Evolutionary conservation across 2,888 invertebrate species (phyloP).

Genomic region (Aspidapion aeneum): DNA sequence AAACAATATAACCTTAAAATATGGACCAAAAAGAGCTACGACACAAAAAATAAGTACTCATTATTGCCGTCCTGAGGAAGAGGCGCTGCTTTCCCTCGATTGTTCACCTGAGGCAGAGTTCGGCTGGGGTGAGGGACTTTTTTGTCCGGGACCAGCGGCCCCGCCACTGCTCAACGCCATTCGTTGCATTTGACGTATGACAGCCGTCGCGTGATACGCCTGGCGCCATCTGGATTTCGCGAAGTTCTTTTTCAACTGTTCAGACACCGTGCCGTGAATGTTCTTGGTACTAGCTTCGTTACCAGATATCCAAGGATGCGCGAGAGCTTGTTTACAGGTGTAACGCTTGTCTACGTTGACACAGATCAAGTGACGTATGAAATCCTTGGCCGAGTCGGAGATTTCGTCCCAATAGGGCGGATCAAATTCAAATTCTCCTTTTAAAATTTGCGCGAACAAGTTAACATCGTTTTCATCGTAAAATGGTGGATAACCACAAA

Average conservation of each 20-base stretch:
- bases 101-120: slow-evolving; percentile 16
- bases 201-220: slow-evolving; percentile 97
- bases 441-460: slow-evolving; percentile 97
- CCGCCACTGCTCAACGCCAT: slow-evolving; percentile 82
- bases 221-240: slow-evolving; percentile 88
- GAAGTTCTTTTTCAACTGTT: slow-evolving; percentile 98
- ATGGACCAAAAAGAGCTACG: background rate
- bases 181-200: slow-evolving; percentile 96
- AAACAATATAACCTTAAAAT: too few relatives aligned
- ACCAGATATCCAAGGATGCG: slow-evolving; percentile 97
- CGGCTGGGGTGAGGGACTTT: slow-evolving; percentile 37
- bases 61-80: slow-evolving; percentile 20
- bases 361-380: slow-evolving; percentile 97
- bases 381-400: slow-evolving; percentile 98
- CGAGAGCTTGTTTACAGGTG: slow-evolving; percentile 59
- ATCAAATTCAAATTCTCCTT: slow-evolving; percentile 99
- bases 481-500: slow-evolving; percentile 99
- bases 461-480: slow-evolving; percentile 99
- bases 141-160: slow-evolving; percentile 33
- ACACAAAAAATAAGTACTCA: too few relatives aligned
- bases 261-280: slow-evolving; percentile 97
- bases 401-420: slow-evolving; percentile 99
- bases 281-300: slow-evolving; percentile 98
- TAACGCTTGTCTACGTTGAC: slow-evolving; percentile 89
- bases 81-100: slow-evolving; percentile 22